These are phyloP conservation scores for Notoglanidium macrostoma DNA, from an alignment of 2,797 vertebrate species.

Conservation along the genomic window DNA sequence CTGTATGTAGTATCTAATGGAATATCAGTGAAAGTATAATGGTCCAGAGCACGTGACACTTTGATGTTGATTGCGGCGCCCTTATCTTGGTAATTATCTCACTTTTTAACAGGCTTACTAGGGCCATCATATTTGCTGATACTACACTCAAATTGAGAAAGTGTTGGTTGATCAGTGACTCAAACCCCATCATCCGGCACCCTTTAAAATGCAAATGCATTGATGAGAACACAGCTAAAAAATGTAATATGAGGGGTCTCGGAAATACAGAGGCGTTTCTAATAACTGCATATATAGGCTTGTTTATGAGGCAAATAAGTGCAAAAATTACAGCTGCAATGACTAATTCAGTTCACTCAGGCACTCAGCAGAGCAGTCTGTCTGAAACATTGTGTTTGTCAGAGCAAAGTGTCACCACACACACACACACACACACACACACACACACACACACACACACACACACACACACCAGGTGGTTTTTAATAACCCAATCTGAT, in stretches of 20 bases:
- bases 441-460: neutral
- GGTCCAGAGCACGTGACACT: neutral
- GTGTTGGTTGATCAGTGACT: constrained; percentile 5
- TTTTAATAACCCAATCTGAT: constrained; percentile 30
- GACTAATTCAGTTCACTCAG: neutral
- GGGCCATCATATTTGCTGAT: neutral
- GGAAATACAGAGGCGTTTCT: neutral
- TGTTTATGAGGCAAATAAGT: neutral
- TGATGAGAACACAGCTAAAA: neutral
- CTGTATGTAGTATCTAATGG: neutral
- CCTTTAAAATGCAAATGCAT: constrained; percentile 35
- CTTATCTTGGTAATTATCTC: neutral
- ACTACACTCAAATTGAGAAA: constrained; percentile 6
- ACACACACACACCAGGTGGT: constrained; percentile 11
- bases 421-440: constrained; percentile 9
- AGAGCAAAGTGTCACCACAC: constrained; percentile 6
- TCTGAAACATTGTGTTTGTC: constrained; percentile 18
- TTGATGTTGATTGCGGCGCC: neutral
- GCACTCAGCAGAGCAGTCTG: neutral
- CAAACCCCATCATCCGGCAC: neutral
- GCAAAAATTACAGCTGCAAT: neutral
- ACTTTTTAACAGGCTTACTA: neutral
- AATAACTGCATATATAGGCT: neutral
- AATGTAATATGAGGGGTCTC: neutral
- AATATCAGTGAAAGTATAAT: neutral